phyloP scores from a whole-genome alignment of 1,140 invertebrate species.

The Yoshiicerus persimilis region DNA sequence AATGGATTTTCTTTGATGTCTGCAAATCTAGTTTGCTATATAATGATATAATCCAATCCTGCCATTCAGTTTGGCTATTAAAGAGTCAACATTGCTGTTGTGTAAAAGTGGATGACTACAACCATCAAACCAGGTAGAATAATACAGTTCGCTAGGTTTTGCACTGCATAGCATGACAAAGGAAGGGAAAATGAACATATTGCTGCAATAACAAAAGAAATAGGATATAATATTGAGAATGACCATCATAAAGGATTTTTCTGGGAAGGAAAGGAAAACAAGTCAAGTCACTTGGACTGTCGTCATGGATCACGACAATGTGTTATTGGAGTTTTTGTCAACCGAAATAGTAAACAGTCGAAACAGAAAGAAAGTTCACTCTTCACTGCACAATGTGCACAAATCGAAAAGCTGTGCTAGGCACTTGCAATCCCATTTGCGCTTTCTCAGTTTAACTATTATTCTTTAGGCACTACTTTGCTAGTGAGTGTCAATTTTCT shows the following conservation, averaged over 20 bases:
- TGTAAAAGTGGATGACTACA: background rate
- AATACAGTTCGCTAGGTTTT: background rate
- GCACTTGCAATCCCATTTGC: no score
- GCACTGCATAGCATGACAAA: background rate
- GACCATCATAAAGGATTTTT: background rate
- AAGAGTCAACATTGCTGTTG: no score
- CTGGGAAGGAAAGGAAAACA: background rate
- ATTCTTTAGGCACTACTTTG: no score
- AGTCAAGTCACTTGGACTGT: background rate
- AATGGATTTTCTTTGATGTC: background rate
- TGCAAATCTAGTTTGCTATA: background rate
- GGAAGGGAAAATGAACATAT: background rate
- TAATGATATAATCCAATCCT: background rate
- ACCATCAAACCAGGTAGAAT: background rate
- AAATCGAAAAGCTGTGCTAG: no score
- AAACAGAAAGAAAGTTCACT: no score
- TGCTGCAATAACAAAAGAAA: background rate
- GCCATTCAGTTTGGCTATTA: no score
- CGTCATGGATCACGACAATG: background rate
- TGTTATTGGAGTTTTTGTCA: background rate
- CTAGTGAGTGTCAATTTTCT: background rate
- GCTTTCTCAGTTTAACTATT: no score
- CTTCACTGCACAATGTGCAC: no score
- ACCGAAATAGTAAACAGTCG: background rate
- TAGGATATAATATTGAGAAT: background rate